Base-by-base conservation (phyloP, 1,140 invertebrate species). In the Gryon sp. region DNA sequence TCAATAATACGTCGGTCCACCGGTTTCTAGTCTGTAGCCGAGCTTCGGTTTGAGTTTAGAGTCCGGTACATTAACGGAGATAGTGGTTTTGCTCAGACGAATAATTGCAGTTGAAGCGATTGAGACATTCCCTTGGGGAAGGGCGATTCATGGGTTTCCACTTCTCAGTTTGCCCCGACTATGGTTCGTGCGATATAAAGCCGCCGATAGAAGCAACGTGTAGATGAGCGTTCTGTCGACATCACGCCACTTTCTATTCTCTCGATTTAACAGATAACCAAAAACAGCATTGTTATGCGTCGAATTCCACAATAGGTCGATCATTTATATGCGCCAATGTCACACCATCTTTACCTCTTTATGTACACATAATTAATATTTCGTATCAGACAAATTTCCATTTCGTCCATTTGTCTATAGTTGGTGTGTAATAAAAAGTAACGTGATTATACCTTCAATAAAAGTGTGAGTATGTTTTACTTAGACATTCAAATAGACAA, bases 71-170 rank as follows among this genome's bases (percentile, higher is more conserved):
- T 86, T 87, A 87, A 86, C 80, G 78, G 75, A 83, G 84, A 86
- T 87, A 88, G 84, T 84, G 79, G 78, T 81, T 86, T 82, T 80
- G 82, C 81, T 87, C 83, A 83, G 86, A 88, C 84, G 84, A 87
- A 86, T 88, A 88, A 88, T 88, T 88, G 84, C 84, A 79, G 85
- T 77, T 83, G 81, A 83, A 81, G 84, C 83, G 85, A 86, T 85
- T 86, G 83, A 83, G 84, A 83, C 76, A 79, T 80, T 85, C 85
- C 80, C 83, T 38, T 69, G 85, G 81, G 32, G n/a, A n/a, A n/a
- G n/a, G 11, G 11, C 1, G 84, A 82, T 78, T 69, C 76, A 69
- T 78, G 70, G 66, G 52, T 76, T 81, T 76, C 75, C 45, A 70
- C 70, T 76, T 79, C 81, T 65, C 52, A 48, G 30, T 38, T 69